Base-by-base conservation (phyloP, 2,797 vertebrate species). In the Pterois miles region DNA sequence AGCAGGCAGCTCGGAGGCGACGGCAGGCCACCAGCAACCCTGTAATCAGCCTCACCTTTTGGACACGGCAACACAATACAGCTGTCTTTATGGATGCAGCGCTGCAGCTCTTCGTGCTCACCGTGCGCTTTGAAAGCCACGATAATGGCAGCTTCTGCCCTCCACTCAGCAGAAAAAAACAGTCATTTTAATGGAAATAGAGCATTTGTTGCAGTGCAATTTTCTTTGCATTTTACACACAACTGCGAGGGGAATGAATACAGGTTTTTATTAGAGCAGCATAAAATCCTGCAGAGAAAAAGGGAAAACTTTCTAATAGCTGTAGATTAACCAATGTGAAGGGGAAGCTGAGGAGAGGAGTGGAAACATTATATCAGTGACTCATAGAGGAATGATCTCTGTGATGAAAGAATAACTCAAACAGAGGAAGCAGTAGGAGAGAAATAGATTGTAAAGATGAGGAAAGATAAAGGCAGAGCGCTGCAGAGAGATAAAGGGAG, bases 21-120 rank as follows among this genome's bases (percentile, higher is more conserved):
- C 74, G 68, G 57, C 70, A 33, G 73, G 72, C 76, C 76, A 29
- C 33, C 52, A 9, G 8, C 13, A 73, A 34, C 1, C 74, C 80
- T 83, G 57, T 76, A 65, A 81, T 83, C 80, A 81, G 43, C 2
- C 22, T 76, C 80, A 67, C 77, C 67, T 70, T 65, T 46, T 54
- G 48, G 50, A 33, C 48, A 11, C 43, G 1, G 58, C 27, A 2
- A 38, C 76, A 38, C 76, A 68, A 66, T 53, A 27, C 67, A 74
- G 65, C n/a, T 46, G 70, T 70, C 54, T 52, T 14, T 38, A 1
- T 31, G 23, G 36, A 62, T 31, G 65, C 48, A 57, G 81, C 25
- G 18, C 11, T 11, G 48, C 74, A 23, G 71, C 68, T 50, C 67
- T 46, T 33, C 80, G n/a, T n/a, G 33, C 62, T 70, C 58, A 4